Conservation (phyloP, 2,113 vertebrate species). For the Pogona vitticeps region DNA sequence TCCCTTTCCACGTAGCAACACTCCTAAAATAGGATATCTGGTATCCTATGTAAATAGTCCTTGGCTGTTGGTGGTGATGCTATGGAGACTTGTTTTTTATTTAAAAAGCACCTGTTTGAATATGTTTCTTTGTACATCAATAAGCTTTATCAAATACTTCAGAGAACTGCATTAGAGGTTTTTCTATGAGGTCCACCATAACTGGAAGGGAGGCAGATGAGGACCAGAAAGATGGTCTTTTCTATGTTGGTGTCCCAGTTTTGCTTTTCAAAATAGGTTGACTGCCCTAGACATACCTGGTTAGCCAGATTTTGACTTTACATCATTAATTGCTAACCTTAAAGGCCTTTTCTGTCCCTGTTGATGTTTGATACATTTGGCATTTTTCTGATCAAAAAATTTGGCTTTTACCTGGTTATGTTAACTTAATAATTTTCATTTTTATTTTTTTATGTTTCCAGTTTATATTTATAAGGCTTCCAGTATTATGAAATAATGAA, state of each 20-base stretch:
- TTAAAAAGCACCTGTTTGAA: too few relatives aligned
- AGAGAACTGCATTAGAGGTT: too few relatives aligned
- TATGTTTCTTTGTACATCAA: neutral
- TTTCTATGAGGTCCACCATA: neutral
- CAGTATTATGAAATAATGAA: neutral
- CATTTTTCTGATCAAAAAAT: neutral
- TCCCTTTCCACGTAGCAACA: too few relatives aligned
- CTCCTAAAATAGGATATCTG: too few relatives aligned
- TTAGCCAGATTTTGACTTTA: neutral
- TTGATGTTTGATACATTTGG: neutral
- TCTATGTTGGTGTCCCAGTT: neutral
- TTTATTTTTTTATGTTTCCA: neutral
- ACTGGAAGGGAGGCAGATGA: neutral
- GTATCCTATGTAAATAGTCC: too few relatives aligned
- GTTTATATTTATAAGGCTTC: neutral
- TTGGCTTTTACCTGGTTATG: neutral
- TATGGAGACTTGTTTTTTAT: too few relatives aligned
- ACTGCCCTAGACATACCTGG: neutral
- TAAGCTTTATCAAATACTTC: neutral
- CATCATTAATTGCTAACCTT: neutral
- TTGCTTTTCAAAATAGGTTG: neutral
- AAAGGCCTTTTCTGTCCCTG: too few relatives aligned
- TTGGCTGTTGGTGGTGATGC: too few relatives aligned
- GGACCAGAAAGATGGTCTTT: neutral
- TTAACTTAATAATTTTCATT: neutral